Evolutionary conservation across 1,140 invertebrate genomes (phyloP).

Genomic region (Eurosta solidaginis): DNA sequence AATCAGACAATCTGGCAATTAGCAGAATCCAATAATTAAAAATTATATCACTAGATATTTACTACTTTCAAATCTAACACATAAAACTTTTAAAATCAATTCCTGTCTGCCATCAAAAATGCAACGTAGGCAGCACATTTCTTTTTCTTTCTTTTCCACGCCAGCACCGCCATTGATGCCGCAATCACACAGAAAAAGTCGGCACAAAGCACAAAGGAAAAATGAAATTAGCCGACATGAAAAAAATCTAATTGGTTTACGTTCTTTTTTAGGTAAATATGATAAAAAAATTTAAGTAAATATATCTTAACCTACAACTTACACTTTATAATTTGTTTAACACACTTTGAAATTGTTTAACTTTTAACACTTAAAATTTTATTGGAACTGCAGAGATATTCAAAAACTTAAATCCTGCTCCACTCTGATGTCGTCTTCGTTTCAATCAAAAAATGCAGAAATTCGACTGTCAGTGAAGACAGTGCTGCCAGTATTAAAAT

Average conservation of each 20-base stretch:
- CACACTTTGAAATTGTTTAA: neutral
- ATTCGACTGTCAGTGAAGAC: neutral
- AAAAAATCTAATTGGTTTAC: neutral
- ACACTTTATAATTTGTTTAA: neutral
- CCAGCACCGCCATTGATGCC: conserved; percentile 17
- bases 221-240: conserved; percentile 13
- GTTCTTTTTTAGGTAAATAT: neutral
- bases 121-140: conserved; percentile 25
- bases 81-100: neutral
- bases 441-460: conserved; percentile 16
- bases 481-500: neutral
- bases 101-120: neutral
- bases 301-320: neutral
- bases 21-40: too few species aligned
- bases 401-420: neutral
- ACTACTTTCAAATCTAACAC: neutral
- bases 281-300: neutral
- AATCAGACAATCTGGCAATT: too few species aligned
- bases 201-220: neutral
- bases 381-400: neutral
- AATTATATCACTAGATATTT: too few species aligned
- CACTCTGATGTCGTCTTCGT: neutral
- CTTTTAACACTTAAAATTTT: neutral
- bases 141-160: conserved; percentile 6
- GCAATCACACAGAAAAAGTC: conserved; percentile 13